These are phyloP conservation scores for Graphium colonna DNA, from an alignment of 2,888 invertebrate genomes.

Conservation along the genomic window DNA sequence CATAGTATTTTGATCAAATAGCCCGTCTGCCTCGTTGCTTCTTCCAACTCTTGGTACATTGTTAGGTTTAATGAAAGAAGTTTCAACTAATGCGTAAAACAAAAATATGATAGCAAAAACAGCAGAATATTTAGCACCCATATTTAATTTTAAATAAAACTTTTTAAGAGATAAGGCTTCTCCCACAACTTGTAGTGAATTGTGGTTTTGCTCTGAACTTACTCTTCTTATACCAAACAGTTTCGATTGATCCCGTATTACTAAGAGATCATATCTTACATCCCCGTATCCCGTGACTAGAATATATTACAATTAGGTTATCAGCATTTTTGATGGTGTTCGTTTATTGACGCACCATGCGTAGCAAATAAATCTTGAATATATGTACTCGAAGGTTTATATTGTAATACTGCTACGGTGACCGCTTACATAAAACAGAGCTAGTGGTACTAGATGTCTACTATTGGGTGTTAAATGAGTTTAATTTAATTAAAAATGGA, in stretches of 20 bases:
- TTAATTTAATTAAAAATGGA: too few relatives aligned
- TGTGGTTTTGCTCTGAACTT: slow-evolving; percentile 34
- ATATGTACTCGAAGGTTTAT: too few relatives aligned
- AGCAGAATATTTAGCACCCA: slow-evolving; percentile 47
- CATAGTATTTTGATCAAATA: slow-evolving; percentile 57
- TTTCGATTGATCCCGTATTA: slow-evolving; percentile 58
- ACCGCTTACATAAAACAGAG: too few relatives aligned
- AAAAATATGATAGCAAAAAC: slow-evolving; percentile 52
- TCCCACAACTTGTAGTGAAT: slow-evolving; percentile 6
- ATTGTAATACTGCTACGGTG: too few relatives aligned
- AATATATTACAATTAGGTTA: slow-evolving; percentile 42
- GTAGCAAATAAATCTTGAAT: slow-evolving; percentile 3
- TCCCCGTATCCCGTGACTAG: slow-evolving; percentile 27
- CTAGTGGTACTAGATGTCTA: too few relatives aligned
- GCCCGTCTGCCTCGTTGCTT: slow-evolving; percentile 61
- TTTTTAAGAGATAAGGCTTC: not conserved
- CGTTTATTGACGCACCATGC: not conserved
- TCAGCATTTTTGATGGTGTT: slow-evolving; percentile 23
- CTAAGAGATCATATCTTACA: slow-evolving; percentile 36
- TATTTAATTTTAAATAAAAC: slow-evolving; percentile 35
- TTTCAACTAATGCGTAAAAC: slow-evolving; percentile 45
- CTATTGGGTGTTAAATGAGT: too few relatives aligned
- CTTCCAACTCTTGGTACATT: slow-evolving; percentile 69
- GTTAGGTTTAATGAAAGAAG: slow-evolving; percentile 69
- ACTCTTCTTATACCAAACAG: slow-evolving; percentile 42